Evolutionary conservation across 64 coral and sea anemone species (phyloP).

Genomic region (Porites lutea): DNA sequence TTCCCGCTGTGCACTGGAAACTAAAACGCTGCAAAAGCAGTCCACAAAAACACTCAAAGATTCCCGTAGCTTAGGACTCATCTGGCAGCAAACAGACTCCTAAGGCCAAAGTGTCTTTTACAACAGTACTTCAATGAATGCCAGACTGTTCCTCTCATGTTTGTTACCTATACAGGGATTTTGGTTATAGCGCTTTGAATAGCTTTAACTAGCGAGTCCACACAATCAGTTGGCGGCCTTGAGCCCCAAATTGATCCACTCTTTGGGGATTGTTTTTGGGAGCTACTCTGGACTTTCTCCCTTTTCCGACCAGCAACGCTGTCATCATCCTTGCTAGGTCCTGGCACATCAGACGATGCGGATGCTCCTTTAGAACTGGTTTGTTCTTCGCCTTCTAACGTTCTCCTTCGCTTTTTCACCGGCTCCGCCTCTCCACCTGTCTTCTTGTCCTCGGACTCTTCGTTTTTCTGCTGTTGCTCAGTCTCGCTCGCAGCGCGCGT

Average conservation of each 20-base stretch:
- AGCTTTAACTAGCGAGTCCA: conserved; percentile 62
- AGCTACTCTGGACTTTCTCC: not conserved
- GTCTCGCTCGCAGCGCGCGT: too few species aligned
- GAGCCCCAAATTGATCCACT: conserved; percentile 46
- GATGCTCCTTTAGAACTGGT: not conserved
- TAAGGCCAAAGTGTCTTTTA: too few species aligned
- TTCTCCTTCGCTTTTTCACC: conserved; percentile 55
- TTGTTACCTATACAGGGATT: too few species aligned
- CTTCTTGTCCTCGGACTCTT: not conserved
- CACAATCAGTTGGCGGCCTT: conserved; percentile 49
- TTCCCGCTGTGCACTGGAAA: too few species aligned
- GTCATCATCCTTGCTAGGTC: conserved; percentile 47
- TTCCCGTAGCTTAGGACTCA: too few species aligned
- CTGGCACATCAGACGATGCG: conserved; percentile 17
- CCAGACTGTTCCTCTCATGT: too few species aligned
- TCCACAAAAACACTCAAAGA: too few species aligned
- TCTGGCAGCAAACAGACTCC: too few species aligned
- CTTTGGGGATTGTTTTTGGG: conserved; percentile 40
- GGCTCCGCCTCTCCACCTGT: conserved; percentile 4
- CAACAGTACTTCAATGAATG: too few species aligned
- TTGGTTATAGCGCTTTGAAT: too few species aligned
- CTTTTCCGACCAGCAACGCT: not conserved
- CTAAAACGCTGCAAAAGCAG: too few species aligned
- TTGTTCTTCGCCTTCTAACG: conserved; percentile 46
- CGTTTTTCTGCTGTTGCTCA: conserved; percentile 4